Base-by-base conservation (phyloP, 2,888 invertebrate genomes). In the Drosophila tanythrix region DNA sequence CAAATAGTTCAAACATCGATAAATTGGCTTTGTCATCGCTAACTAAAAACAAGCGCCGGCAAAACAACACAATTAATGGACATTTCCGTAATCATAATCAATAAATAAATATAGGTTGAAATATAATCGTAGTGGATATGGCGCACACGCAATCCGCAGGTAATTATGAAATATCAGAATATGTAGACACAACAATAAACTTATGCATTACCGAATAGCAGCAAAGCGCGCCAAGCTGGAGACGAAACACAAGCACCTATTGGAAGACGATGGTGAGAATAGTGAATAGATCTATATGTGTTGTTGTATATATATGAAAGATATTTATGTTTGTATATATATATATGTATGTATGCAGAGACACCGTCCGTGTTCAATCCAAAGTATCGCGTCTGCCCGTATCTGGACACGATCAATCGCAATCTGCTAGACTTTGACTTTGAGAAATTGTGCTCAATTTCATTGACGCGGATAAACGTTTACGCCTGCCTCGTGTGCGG, bases 401-500 rank as follows among this genome's bases (percentile, higher is more conserved):
- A 99, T 92, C 94, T 99, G 89, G 99, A 99, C 91, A 99, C 99
- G 1, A 99, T 99, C 73, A 99, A 99, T 93, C 95, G 99, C 61
- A 98, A 98, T 88, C 96, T 99, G 73, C 93, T 99, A 73, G 99
- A 99, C 94, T 99, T 99, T 94, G 99, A 99, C 94, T 99, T 99
- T 94, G 99, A 99, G 93, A 99, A 99, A 93, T 93, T 99, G 31
- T 99, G 99, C 92, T 99, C 99, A 0, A 97, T 99, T 43, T 99
- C 99, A 0, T 93, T 99, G 74, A 99, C 99, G 0, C 96, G 99
- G 90, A 98, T 99, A 84, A 99, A 99, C 94, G 99, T 99, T 38
- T 99, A 99, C 93, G 99, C 99, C 10, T 99, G 99, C 92, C 95
- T 99, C 70, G 98, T 99, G 1, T 99, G 99, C 93, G 99, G 99